Evolutionary conservation across 2,113 vertebrate genomes (phyloP).

Genomic region (Tricholaema leucomelas): DNA sequence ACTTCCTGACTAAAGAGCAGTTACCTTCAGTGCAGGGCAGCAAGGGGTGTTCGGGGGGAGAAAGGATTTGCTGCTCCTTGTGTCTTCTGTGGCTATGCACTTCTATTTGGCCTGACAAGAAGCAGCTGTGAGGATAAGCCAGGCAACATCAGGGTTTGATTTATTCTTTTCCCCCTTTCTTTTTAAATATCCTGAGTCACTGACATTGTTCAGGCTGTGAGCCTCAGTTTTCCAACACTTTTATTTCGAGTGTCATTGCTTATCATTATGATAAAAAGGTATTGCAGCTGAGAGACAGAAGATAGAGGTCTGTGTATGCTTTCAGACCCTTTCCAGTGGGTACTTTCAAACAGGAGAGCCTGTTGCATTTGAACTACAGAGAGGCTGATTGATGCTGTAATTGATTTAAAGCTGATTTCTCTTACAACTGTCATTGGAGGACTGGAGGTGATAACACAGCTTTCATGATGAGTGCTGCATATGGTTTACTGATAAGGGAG

Average conservation of each 20-base stretch:
- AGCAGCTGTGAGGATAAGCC: neutral
- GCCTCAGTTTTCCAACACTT: neutral
- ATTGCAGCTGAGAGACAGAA: neutral
- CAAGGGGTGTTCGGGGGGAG: neutral
- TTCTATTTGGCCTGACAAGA: neutral
- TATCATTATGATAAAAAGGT: constrained; percentile 9
- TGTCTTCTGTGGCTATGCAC: neutral
- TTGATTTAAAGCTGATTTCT: constrained; percentile 49
- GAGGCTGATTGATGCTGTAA: constrained; percentile 32
- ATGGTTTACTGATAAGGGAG: constrained; percentile 19
- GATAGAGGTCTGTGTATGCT: neutral
- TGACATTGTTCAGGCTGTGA: neutral
- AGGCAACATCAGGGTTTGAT: neutral
- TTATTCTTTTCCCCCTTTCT: neutral
- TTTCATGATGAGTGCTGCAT: neutral
- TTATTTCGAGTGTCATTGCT: constrained; percentile 23
- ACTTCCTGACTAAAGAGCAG: neutral
- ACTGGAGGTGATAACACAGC: neutral
- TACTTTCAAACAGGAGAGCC: constrained; percentile 22
- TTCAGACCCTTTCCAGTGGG: neutral
- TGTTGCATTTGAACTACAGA: neutral
- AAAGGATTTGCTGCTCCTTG: neutral
- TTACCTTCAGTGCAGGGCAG: neutral
- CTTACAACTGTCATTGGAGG: neutral
- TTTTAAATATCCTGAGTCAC: neutral